Evolutionary conservation across 2,797 vertebrate genomes (phyloP).

Genomic region (Huso huso): DNA sequence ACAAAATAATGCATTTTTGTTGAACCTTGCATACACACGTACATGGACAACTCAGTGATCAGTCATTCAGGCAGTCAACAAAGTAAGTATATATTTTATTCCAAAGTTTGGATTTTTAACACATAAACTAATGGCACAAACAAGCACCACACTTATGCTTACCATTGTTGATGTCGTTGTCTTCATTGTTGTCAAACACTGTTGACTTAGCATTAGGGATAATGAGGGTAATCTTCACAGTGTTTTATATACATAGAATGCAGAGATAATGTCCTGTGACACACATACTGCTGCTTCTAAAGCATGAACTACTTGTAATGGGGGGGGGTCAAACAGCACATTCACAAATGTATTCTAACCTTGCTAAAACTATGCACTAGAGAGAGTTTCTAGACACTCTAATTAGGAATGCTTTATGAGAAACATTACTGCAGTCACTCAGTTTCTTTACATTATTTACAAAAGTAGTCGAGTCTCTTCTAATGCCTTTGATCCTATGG

Average conservation of each 20-base stretch:
- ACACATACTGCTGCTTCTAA: constrained; percentile 68
- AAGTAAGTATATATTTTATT: constrained; percentile 70
- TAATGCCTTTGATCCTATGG: constrained; percentile 63
- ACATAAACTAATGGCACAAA: constrained; percentile 74
- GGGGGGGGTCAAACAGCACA: constrained; percentile 58
- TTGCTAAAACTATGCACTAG: constrained; percentile 17
- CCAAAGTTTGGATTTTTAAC: constrained; percentile 69
- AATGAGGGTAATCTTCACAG: constrained; percentile 62
- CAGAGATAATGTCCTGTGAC: constrained; percentile 67
- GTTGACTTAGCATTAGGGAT: constrained; percentile 61
- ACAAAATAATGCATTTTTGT: no score
- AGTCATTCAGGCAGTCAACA: constrained; percentile 40
- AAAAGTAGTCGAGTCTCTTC: constrained; percentile 58
- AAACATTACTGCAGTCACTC: constrained; percentile 33
- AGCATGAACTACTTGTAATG: constrained; percentile 67
- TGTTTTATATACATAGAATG: constrained; percentile 38
- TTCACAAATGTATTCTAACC: constrained; percentile 31
- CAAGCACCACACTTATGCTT: constrained; percentile 68
- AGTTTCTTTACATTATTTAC: constrained; percentile 23
- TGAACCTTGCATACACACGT: no score
- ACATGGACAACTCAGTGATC: background rate
- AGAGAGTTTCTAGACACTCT: constrained; percentile 24
- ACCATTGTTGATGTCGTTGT: constrained; percentile 52
- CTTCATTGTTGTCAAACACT: constrained; percentile 34
- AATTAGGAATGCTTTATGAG: constrained; percentile 39